Evolutionary conservation across 1,140 invertebrate species (phyloP), one percentile per base, ranked within the genome.

Genomic region (Ostrea denselamellosa): DNA sequence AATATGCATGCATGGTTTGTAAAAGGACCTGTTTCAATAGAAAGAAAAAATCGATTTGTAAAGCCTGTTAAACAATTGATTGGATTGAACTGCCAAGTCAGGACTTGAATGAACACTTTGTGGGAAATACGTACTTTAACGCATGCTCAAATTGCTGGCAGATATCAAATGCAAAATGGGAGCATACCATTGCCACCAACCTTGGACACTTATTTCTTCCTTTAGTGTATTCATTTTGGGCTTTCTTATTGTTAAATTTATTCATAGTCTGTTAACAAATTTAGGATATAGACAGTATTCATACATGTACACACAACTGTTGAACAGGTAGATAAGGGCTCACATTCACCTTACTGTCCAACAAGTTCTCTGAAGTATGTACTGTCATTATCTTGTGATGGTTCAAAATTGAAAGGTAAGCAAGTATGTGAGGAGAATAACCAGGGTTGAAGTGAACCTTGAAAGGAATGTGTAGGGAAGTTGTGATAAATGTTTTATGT

Each of bases 41-140:
- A 77, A 25, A 34, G 68, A 77, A 77, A 77, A 77, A 77, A 77
- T 77, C 68, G 68, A 77, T 77, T 77, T 77, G 68, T 77, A 77
- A 77, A 77, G 68, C 68, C 68, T 77, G 68, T 77, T 77, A 77
- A 77, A 77, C 68, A 77, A 77, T 77, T 77, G 68, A 77, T 77
- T 77, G 68, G 68, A 77, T 77, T 34, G 68, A 25, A 28, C 68
- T 28, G 68, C 68, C 68, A 77, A 77, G 68, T 77, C 28, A 77
- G 68, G 68, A 77, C 68, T 77, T 77, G 68, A 77, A 77, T 77
- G 68, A 77, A 77, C 25, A 77, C 68, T 77, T 77, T 77, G 68
- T 77, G 68, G 68, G 68, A 77, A 77, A 77, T 77, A 77, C 25
- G 28, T 34, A 77, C 68, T 77, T 77, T 28, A 25, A 25, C 68